Percentiles rank a stretch among this genome's conserved stretches.
Evolutionary conservation across 2,888 invertebrate genomes (phyloP).

Genomic region (Junonia oenone): DNA sequence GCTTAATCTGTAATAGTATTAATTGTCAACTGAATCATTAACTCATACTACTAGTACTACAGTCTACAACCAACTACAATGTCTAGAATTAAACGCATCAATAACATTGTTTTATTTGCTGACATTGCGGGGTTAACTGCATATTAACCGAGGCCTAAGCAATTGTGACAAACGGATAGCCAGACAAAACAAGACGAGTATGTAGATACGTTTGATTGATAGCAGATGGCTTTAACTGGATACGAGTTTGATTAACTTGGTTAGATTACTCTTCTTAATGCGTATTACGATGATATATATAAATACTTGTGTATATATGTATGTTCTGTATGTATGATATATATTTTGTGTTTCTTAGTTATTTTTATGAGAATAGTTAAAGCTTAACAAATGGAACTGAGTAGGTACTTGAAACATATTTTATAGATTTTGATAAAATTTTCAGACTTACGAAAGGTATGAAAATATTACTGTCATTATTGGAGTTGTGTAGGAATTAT

Average conservation of each 20-base stretch:
- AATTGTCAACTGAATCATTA: background rate
- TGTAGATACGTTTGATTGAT: slow-evolving; percentile 30
- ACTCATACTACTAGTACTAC: background rate
- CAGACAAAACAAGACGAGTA: slow-evolving; percentile 53
- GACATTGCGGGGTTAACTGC: slow-evolving; percentile 39
- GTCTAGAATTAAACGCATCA: slow-evolving; percentile 12
- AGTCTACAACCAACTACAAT: background rate
- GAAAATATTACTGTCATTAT: no score
- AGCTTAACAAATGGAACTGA: no score
- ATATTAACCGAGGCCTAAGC: slow-evolving; percentile 31
- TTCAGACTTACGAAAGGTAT: no score
- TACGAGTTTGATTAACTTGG: slow-evolving; percentile 18
- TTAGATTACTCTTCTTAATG: slow-evolving; percentile 4
- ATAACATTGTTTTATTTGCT: slow-evolving; percentile 18
- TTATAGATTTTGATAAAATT: no score
- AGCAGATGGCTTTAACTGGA: slow-evolving; percentile 32
- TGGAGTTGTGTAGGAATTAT: no score
- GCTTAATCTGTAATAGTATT: background rate
- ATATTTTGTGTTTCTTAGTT: background rate
- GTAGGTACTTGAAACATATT: no score
- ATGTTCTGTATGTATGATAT: background rate
- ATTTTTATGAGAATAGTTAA: background rate
- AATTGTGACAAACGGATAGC: slow-evolving; percentile 51
- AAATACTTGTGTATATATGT: background rate
- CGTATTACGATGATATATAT: background rate